Conservation (phyloP, 2,888 invertebrate species). For the Cephus rjabovi region DNA sequence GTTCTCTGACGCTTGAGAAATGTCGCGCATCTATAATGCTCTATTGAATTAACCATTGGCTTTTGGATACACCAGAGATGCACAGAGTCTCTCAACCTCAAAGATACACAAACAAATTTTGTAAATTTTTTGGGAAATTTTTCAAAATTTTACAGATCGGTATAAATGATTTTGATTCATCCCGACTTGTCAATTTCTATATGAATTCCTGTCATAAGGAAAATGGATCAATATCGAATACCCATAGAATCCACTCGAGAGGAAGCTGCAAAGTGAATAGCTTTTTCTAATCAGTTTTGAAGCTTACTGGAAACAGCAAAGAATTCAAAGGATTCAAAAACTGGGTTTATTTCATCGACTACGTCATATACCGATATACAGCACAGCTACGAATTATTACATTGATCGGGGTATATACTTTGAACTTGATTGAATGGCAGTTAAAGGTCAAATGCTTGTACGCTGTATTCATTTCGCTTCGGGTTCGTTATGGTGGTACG, state of each 20-base stretch:
- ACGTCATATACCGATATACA: neutral
- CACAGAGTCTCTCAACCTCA: neutral
- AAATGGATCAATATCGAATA: neutral
- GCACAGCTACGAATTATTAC: neutral
- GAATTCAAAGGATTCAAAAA: neutral
- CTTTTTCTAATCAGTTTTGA: neutral
- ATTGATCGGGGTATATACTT: neutral
- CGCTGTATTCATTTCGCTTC: neutral
- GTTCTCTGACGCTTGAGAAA: constrained; percentile 20
- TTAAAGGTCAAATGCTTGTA: neutral
- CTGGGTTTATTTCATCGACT: neutral
- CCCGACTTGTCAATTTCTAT: neutral
- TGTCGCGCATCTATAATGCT: constrained; percentile 11
- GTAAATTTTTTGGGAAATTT: neutral
- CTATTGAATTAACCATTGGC: constrained; percentile 2
- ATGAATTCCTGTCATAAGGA: neutral
- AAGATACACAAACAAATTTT: neutral
- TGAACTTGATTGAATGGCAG: neutral
- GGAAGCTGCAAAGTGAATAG: neutral
- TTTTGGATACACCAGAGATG: neutral
- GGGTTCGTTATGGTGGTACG: neutral
- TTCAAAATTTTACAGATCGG: neutral
- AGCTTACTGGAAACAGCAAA: neutral
- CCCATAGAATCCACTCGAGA: neutral
- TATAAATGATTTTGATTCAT: neutral